Percentiles rank a stretch among this genome's conserved stretches.
phyloP scores from a whole-genome alignment of 2,113 vertebrate species.

The Piaya cayana region DNA sequence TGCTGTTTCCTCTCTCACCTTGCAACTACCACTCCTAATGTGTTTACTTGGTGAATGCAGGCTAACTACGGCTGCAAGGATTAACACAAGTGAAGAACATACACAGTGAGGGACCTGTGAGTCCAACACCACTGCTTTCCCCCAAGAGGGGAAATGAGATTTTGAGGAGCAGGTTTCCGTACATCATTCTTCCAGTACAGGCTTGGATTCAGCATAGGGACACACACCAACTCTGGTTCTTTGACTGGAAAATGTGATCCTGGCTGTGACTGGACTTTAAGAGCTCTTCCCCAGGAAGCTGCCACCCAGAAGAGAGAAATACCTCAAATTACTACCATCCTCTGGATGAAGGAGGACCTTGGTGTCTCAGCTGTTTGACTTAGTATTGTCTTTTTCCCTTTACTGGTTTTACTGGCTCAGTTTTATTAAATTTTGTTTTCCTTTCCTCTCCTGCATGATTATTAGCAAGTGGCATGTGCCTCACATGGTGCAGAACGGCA shows the following conservation, averaged over 20 bases:
- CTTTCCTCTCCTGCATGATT: neutral
- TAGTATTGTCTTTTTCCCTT: neutral
- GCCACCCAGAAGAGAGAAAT: neutral
- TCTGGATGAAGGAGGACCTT: neutral
- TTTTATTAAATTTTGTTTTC: neutral
- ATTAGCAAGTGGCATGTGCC: neutral
- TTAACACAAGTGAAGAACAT: neutral
- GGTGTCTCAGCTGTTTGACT: neutral
- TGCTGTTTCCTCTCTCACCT: neutral
- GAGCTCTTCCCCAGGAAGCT: neutral
- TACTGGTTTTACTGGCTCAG: neutral
- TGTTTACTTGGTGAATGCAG: neutral
- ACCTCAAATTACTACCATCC: neutral
- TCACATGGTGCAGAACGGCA: neutral
- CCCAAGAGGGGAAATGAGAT: neutral
- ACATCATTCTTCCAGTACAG: neutral
- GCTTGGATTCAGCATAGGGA: neutral
- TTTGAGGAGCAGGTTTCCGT: neutral
- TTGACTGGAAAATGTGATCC: neutral
- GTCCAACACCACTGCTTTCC: neutral
- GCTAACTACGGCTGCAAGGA: neutral
- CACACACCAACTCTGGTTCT: neutral
- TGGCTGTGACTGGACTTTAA: neutral
- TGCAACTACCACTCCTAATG: neutral
- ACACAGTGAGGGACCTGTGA: no score